These are phyloP conservation scores for Trinectes maculatus DNA, from an alignment of 2,113 vertebrate species.

Conservation along the genomic window DNA sequence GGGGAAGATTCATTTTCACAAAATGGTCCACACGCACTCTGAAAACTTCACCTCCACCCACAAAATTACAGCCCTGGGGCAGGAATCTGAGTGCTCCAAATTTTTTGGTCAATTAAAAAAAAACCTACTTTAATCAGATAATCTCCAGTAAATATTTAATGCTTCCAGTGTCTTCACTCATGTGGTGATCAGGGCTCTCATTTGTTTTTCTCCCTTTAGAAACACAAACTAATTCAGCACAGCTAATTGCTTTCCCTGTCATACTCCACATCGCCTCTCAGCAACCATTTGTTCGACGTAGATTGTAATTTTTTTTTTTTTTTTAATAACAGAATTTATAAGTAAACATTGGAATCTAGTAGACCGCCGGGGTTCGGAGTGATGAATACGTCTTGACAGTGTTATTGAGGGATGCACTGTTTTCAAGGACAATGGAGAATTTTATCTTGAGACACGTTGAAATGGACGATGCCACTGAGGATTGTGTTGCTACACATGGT, in stretches of 20 bases:
- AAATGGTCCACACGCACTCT: slow-evolving; percentile 6
- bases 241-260: slow-evolving; percentile 41
- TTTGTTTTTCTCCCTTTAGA: slow-evolving; percentile 53
- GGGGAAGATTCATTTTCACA: slow-evolving; percentile 19
- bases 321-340: slow-evolving; percentile 64
- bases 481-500: background rate
- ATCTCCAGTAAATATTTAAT: slow-evolving; percentile 56
- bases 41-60: background rate
- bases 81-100: slow-evolving; percentile 10
- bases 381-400: slow-evolving; percentile 64
- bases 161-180: slow-evolving; percentile 12
- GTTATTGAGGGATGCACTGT: slow-evolving; percentile 71
- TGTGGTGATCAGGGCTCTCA: slow-evolving; percentile 19
- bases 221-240: slow-evolving; percentile 33
- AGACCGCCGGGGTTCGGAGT: slow-evolving; percentile 21
- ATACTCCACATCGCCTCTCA: slow-evolving; percentile 28
- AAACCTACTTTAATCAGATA: slow-evolving; percentile 1
- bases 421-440: slow-evolving; percentile 45
- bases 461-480: slow-evolving; percentile 42
- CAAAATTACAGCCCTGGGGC: slow-evolving; percentile 30
- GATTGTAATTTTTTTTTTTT: slow-evolving; percentile 11
- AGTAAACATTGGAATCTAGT: slow-evolving; percentile 36
- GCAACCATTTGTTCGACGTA: slow-evolving; percentile 7
- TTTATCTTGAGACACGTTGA: slow-evolving; percentile 49
- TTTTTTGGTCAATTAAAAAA: slow-evolving; percentile 21